These are phyloP conservation scores for Bombus superbus DNA, from an alignment of 1,140 invertebrate species.

Conservation along the genomic window DNA sequence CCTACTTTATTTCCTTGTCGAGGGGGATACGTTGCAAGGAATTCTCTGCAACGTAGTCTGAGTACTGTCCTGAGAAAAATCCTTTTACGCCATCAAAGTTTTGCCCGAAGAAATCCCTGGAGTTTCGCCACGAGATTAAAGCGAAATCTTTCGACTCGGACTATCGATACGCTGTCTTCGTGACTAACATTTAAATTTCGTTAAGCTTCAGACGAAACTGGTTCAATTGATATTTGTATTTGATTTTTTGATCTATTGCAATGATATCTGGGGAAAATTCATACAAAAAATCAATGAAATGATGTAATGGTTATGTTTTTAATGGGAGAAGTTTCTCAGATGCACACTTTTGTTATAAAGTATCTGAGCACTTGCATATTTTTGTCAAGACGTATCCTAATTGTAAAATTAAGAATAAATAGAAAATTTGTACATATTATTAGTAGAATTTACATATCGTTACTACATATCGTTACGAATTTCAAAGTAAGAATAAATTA, in stretches of 20 bases:
- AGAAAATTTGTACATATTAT: too few species aligned
- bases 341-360: too few species aligned
- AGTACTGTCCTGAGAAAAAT: slow-evolving; percentile 55
- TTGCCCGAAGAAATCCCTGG: slow-evolving; percentile 50
- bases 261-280: too few species aligned
- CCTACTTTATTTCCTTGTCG: slow-evolving; percentile 34
- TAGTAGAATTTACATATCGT: too few species aligned
- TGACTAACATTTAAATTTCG: background rate
- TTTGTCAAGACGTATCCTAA: too few species aligned
- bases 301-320: too few species aligned
- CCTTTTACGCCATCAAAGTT: slow-evolving; percentile 60
- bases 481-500: too few species aligned
- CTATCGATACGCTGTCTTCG: slow-evolving; percentile 26
- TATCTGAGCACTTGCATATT: too few species aligned
- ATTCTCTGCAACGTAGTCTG: slow-evolving; percentile 53
- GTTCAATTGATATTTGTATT: background rate
- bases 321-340: too few species aligned
- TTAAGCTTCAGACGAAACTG: background rate
- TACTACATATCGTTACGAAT: too few species aligned
- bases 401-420: too few species aligned
- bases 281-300: too few species aligned
- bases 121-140: slow-evolving; percentile 60
- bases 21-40: slow-evolving; percentile 51
- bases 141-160: slow-evolving; percentile 34
- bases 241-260: background rate